Conservation (phyloP, 2,113 vertebrate genomes). For the Calyptommatus sinebrachiatus region DNA sequence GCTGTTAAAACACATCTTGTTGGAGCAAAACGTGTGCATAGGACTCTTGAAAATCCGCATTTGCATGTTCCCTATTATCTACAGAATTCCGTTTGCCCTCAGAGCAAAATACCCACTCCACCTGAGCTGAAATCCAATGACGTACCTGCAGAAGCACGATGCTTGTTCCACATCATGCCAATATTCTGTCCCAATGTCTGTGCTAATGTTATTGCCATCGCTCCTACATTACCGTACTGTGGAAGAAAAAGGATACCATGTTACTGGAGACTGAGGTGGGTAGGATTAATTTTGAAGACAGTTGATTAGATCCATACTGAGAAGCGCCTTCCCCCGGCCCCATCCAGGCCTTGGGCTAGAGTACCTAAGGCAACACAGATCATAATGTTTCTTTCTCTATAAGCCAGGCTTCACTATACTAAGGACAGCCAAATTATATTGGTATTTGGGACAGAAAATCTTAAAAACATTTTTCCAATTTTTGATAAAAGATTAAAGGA, state of each 20-base stretch:
- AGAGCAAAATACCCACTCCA: rapidly evolving
- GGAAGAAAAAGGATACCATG: background rate
- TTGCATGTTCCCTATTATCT: too few species aligned
- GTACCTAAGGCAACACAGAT: background rate
- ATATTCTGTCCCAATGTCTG: slow-evolving; percentile 96
- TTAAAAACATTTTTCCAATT: background rate
- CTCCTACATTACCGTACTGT: slow-evolving; percentile 86
- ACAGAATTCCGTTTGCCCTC: background rate
- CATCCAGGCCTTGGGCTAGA: background rate
- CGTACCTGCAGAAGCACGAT: slow-evolving; percentile 82
- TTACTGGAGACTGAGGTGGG: background rate
- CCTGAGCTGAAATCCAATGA: rapidly evolving
- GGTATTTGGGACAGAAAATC: background rate
- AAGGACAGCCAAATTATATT: background rate
- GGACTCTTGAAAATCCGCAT: background rate
- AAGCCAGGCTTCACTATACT: background rate
- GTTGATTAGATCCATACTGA: background rate
- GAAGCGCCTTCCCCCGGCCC: background rate
- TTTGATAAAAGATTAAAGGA: background rate
- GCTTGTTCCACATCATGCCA: slow-evolving; percentile 96
- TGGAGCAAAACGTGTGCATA: background rate
- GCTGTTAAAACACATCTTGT: background rate
- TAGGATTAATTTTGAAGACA: background rate
- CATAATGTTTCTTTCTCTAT: too few species aligned
- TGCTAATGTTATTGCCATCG: slow-evolving; percentile 88